These are phyloP conservation scores for Betta splendens DNA, from an alignment of 2,797 vertebrate genomes.

Conservation along the genomic window DNA sequence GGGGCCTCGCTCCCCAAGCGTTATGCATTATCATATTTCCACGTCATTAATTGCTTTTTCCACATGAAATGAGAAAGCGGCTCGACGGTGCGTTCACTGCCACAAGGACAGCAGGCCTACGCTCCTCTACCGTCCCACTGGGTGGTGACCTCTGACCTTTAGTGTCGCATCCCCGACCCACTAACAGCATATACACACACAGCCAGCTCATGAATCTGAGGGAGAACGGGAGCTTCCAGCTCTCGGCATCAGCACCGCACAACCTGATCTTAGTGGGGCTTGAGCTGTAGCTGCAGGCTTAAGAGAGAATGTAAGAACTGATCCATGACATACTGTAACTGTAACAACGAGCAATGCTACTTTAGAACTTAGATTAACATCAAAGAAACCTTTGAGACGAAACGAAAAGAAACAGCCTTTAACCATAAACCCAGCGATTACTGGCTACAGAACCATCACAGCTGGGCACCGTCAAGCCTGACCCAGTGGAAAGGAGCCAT, in stretches of 20 bases:
- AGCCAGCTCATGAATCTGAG: too few relatives aligned
- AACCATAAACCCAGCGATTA: too few relatives aligned
- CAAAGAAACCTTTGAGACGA: too few relatives aligned
- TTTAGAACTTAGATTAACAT: too few relatives aligned
- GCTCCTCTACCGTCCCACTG: conserved; percentile 3
- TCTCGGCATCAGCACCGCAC: conserved; percentile 26
- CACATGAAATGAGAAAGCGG: conserved; percentile 98
- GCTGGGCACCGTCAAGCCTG: too few relatives aligned
- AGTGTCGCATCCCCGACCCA: conserved; percentile 17
- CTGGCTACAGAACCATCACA: too few relatives aligned
- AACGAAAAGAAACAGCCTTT: too few relatives aligned
- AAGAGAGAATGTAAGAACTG: too few relatives aligned
- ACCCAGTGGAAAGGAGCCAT: too few relatives aligned
- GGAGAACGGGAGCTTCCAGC: too few relatives aligned
- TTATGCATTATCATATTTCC: conserved; percentile 99
- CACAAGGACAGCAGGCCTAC: conserved; percentile 60
- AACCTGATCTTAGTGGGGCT: conserved; percentile 17
- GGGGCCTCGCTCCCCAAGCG: conserved; percentile 79
- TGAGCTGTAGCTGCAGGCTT: conserved; percentile 6
- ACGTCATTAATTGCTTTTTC: conserved; percentile 99
- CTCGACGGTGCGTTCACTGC: conserved; percentile 90
- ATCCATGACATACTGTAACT: too few relatives aligned
- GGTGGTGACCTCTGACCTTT: conserved; percentile 43
- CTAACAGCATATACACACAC: background rate
- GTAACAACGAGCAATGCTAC: too few relatives aligned